Percentiles rank a stretch among this genome's conserved stretches.
Conservation (phyloP, 2,888 invertebrate genomes). For the Blera fallax region DNA sequence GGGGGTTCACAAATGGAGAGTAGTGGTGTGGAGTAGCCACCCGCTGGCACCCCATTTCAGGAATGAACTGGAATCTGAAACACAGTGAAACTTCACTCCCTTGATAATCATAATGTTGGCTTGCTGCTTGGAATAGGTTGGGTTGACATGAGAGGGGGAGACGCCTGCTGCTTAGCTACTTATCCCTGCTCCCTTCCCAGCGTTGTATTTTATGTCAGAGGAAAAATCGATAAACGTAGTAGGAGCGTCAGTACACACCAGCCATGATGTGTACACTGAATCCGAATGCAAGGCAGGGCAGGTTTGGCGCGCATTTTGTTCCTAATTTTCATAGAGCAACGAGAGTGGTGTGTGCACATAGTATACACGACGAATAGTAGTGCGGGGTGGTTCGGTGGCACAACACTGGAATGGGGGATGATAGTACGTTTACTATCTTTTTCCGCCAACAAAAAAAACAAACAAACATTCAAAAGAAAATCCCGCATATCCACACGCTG, state of each 20-base stretch:
- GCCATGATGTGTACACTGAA: slow-evolving; percentile 72
- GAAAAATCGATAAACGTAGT: slow-evolving; percentile 70
- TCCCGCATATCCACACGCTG: slow-evolving; percentile 8
- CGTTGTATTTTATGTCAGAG: slow-evolving; percentile 62
- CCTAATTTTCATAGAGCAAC: slow-evolving; percentile 57
- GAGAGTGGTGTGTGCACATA: slow-evolving; percentile 17
- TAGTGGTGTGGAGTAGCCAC: slow-evolving; percentile 17
- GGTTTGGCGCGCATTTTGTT: slow-evolving; percentile 72
- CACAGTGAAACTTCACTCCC: slow-evolving; percentile 28
- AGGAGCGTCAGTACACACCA: slow-evolving; percentile 47
- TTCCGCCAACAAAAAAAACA: slow-evolving; percentile 31
- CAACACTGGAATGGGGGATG: slow-evolving; percentile 5
- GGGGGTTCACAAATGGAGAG: slow-evolving; percentile 38
- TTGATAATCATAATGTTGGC: slow-evolving; percentile 36
- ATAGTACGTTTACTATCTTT: slow-evolving; percentile 37
- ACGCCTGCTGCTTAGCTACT: slow-evolving; percentile 55
- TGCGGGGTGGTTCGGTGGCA: background rate
- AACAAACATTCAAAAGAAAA: no score
- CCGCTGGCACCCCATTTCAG: slow-evolving; percentile 47
- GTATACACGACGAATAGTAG: slow-evolving; percentile 13
- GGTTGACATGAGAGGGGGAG: background rate
- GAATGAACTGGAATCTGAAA: slow-evolving; percentile 61
- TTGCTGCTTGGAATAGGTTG: background rate
- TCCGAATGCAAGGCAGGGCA: slow-evolving; percentile 72
- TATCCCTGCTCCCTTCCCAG: slow-evolving; percentile 3